A percentile compares a stretch with the other conserved stretches of the same genome.
Evolutionary conservation across 1,140 invertebrate genomes (phyloP).

Genomic region (Pinna nobilis): DNA sequence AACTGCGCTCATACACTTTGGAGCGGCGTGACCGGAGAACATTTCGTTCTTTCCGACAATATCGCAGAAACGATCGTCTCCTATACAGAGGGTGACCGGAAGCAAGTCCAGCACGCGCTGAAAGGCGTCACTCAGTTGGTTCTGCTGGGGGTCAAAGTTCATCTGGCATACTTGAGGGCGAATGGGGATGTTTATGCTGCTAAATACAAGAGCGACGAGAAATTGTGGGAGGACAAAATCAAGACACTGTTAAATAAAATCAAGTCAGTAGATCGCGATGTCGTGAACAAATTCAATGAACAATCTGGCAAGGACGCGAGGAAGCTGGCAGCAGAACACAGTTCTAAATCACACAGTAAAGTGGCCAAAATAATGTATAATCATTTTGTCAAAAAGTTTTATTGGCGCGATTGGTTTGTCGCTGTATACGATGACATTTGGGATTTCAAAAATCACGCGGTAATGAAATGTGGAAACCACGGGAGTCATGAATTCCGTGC

Average conservation of each 20-base stretch:
- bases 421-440: neutral
- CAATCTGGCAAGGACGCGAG: neutral
- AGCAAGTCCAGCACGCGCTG: neutral
- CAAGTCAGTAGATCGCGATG: neutral
- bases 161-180: neutral
- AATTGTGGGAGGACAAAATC: neutral
- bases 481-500: neutral
- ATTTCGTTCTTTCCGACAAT: neutral
- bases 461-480: neutral
- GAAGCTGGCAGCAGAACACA: neutral
- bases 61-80: neutral
- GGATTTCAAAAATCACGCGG: neutral
- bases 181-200: neutral
- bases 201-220: neutral
- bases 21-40: neutral
- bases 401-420: constrained; percentile 8
- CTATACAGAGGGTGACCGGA: neutral
- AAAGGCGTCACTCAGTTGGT: neutral
- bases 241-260: neutral
- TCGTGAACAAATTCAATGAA: neutral
- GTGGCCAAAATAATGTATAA: neutral
- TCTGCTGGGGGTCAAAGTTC: neutral
- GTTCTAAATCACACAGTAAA: neutral
- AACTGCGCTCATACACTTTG: neutral
- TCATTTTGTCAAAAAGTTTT: neutral